Evolutionary conservation across 2,888 invertebrate genomes (phyloP).

Genomic region (Arctia plantaginis): DNA sequence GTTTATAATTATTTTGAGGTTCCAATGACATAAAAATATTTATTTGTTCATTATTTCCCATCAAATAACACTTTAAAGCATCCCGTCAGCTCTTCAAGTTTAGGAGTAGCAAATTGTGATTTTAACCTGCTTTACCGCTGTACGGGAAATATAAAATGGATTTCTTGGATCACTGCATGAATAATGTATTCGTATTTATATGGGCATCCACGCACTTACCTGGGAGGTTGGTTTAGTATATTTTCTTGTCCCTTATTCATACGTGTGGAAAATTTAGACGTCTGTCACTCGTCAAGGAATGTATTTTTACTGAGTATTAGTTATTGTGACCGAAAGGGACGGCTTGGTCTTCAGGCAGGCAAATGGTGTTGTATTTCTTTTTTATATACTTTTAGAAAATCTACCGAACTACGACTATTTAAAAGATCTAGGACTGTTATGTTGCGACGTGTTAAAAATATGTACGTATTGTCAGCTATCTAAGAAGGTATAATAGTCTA

Average conservation of each 20-base stretch:
- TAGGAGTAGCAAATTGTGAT: slow-evolving; percentile 9
- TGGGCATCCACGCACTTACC: slow-evolving; percentile 19
- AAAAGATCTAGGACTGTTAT: too few relatives aligned
- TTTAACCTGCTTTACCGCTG: slow-evolving; percentile 17
- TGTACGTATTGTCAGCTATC: too few relatives aligned
- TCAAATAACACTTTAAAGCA: not conserved
- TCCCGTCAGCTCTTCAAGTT: not conserved
- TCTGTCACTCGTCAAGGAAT: not conserved
- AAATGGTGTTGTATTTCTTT: not conserved
- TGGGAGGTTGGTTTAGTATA: slow-evolving; percentile 18
- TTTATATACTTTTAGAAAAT: too few relatives aligned
- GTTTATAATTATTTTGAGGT: too few relatives aligned
- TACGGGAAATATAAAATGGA: slow-evolving; percentile 22
- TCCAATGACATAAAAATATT: not conserved
- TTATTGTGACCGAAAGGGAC: not conserved
- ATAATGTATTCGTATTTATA: slow-evolving; percentile 40
- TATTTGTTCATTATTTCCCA: not conserved
- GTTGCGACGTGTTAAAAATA: too few relatives aligned
- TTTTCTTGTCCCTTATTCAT: slow-evolving; percentile 11
- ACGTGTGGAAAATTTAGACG: slow-evolving; percentile 1
- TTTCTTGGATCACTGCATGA: slow-evolving; percentile 34
- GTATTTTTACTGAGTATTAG: not conserved
- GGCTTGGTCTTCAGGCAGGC: not conserved
- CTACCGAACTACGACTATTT: too few relatives aligned
- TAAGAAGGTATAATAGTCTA: too few relatives aligned